These are phyloP conservation scores for Chinchilla lanigera DNA, from an alignment of 2,113 vertebrate species.

Conservation along the genomic window DNA sequence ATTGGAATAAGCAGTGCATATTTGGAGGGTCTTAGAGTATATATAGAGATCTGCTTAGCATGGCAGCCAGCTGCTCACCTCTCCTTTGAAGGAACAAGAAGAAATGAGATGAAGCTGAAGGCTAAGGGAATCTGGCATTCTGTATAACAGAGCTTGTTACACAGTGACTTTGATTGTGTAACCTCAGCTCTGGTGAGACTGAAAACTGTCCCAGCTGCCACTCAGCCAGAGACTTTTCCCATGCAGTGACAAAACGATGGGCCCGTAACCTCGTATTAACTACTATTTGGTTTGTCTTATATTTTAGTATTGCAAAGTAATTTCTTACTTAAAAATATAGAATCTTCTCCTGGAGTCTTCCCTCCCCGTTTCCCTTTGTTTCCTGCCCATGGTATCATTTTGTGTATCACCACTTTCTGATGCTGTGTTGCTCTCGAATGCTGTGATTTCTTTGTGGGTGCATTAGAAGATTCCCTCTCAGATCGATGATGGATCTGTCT, in stretches of 20 bases:
- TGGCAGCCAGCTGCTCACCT: slow-evolving; percentile 77
- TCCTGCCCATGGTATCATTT: slow-evolving; percentile 1
- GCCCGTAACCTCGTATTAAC: slow-evolving; percentile 1
- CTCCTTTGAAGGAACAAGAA: slow-evolving; percentile 21
- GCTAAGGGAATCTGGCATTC: slow-evolving; percentile 31
- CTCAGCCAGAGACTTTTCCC: slow-evolving; percentile 20
- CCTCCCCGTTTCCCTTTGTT: background rate
- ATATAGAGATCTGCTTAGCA: slow-evolving; percentile 66
- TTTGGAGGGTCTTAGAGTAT: slow-evolving; percentile 71
- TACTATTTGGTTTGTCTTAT: slow-evolving; percentile 44
- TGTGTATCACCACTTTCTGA: background rate
- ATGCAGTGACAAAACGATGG: background rate
- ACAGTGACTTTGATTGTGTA: slow-evolving; percentile 55
- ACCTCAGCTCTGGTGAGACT: background rate
- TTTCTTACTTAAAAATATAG: slow-evolving; percentile 48
- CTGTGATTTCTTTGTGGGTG: background rate
- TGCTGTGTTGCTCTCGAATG: background rate
- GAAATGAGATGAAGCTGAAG: slow-evolving; percentile 51
- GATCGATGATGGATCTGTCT: background rate
- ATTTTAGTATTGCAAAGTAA: slow-evolving; percentile 40
- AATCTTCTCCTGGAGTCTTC: background rate
- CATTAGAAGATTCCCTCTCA: background rate
- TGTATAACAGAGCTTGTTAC: slow-evolving; percentile 44
- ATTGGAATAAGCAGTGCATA: slow-evolving; percentile 58
- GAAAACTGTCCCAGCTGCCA: slow-evolving; percentile 36